These are phyloP conservation scores for Gorsachius magnificus DNA, from an alignment of 2,797 vertebrate species.

Conservation along the genomic window DNA sequence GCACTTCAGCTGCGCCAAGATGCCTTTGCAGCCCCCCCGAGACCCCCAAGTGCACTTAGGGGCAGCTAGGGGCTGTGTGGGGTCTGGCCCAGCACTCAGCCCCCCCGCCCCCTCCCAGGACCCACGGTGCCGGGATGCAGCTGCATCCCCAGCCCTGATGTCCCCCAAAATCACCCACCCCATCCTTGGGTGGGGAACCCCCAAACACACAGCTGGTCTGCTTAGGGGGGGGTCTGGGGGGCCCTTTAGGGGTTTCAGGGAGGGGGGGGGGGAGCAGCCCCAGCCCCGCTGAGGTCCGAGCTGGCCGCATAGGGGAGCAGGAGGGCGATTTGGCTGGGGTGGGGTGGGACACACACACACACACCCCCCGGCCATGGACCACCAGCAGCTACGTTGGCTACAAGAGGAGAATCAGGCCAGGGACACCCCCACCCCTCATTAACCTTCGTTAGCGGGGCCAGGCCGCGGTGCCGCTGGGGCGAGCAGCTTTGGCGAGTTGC, in stretches of 20 bases:
- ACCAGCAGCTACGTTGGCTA: neutral
- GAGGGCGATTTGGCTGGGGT: too few relatives aligned
- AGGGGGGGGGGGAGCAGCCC: neutral
- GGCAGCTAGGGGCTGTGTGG: accelerated
- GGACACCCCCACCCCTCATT: neutral
- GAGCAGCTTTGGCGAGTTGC: neutral
- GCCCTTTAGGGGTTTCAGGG: neutral
- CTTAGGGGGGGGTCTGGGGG: neutral
- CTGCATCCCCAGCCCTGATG: neutral
- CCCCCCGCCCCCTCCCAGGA: neutral
- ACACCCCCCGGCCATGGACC: neutral
- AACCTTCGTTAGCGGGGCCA: neutral
- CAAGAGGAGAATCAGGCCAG: neutral
- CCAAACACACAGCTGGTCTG: neutral
- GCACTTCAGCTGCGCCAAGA: neutral
- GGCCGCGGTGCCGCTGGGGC: neutral
- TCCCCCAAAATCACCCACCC: too few relatives aligned
- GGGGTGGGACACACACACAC: too few relatives aligned
- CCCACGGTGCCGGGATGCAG: accelerated
- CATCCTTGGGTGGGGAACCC: too few relatives aligned
- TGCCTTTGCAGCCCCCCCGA: neutral
- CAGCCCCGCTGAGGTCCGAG: accelerated
- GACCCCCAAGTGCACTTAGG: neutral
- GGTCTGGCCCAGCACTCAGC: neutral
- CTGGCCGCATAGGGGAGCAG: accelerated